Percentiles rank a stretch among this genome's conserved stretches.
These are phyloP conservation scores for Pomacea canaliculata DNA, from an alignment of 2,888 invertebrate genomes.

Conservation along the genomic window DNA sequence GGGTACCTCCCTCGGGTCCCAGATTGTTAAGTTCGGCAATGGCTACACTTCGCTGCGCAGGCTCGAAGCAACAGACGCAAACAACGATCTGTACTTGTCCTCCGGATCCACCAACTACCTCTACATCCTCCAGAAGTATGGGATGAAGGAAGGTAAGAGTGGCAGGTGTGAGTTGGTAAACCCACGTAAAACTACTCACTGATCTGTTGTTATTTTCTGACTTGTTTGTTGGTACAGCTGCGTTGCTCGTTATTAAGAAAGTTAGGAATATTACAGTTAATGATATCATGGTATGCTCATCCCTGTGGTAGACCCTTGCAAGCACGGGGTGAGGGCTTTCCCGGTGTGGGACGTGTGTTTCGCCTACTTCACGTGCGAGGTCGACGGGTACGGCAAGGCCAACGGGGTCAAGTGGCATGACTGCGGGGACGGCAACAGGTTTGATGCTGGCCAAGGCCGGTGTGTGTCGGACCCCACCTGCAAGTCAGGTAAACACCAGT, in stretches of 20 bases:
- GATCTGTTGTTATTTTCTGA: too few species aligned
- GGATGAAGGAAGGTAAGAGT: neutral
- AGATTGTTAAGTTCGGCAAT: too few species aligned
- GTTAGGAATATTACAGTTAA: too few species aligned
- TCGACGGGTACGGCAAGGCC: neutral
- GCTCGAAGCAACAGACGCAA: too few species aligned
- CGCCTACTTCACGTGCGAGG: conserved; percentile 10
- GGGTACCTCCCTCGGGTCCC: too few species aligned
- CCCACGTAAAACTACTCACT: too few species aligned
- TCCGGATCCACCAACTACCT: neutral
- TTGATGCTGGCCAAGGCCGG: neutral
- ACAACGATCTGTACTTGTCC: neutral
- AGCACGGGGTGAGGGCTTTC: neutral
- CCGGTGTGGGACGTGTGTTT: conserved; percentile 13
- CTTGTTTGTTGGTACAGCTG: too few species aligned
- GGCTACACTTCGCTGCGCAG: too few species aligned
- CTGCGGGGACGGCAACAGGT: conserved; percentile 2
- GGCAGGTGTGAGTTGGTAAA: too few species aligned
- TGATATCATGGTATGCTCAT: too few species aligned
- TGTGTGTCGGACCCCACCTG: conserved; percentile 8
- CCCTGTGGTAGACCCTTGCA: neutral
- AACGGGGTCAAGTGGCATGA: neutral
- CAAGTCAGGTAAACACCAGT: conserved; percentile 5
- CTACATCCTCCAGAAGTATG: neutral
- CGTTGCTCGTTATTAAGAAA: too few species aligned